Evolutionary conservation across 2,797 vertebrate species (phyloP).

Genomic region (Telmatherina bonti): DNA sequence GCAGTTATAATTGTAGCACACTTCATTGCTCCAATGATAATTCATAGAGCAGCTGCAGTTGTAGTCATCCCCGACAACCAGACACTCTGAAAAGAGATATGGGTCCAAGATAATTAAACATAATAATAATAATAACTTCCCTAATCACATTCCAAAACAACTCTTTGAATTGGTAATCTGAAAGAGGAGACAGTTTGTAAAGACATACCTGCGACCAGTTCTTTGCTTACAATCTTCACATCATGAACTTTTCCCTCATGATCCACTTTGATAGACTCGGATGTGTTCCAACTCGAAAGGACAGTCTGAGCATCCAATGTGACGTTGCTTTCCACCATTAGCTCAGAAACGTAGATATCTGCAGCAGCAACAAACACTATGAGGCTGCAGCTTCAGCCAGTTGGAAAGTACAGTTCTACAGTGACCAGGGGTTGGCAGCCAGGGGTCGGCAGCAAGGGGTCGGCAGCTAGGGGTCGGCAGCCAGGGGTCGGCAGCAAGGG

Average conservation of each 20-base stretch:
- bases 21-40: conserved; percentile 72
- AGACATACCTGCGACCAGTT: conserved; percentile 58
- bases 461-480: no score
- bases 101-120: no score
- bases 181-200: not conserved
- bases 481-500: no score
- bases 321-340: conserved; percentile 65
- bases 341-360: conserved; percentile 46
- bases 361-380: not conserved
- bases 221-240: accelerated
- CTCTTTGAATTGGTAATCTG: no score
- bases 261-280: accelerated
- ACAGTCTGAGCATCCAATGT: conserved; percentile 19
- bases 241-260: accelerated
- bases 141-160: no score
- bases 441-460: no score
- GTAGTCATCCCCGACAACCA: conserved; percentile 29
- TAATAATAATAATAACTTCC: no score
- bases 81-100: conserved; percentile 68
- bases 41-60: conserved; percentile 66
- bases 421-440: no score
- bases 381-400: not conserved
- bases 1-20: conserved; percentile 63
- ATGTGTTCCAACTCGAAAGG: not conserved
- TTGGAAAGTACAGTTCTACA: no score